phyloP scores from a whole-genome alignment of 2,113 vertebrate genomes.

The Hassar affinis region DNA sequence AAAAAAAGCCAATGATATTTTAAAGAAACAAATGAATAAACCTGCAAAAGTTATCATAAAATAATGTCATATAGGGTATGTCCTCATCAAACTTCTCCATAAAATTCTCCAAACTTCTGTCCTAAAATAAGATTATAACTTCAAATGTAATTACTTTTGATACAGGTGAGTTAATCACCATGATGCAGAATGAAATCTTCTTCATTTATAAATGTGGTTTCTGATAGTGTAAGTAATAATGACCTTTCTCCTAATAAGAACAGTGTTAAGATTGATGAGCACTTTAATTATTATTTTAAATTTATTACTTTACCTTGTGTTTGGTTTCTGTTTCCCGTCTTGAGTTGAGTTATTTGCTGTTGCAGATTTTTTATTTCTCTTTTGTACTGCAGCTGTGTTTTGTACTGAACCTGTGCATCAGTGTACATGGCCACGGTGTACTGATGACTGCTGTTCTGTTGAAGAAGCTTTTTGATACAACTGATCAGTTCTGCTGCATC shows the following conservation, averaged over 20 bases:
- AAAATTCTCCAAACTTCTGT: no score
- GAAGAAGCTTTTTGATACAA: neutral
- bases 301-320: neutral
- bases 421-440: slow-evolving; percentile 4
- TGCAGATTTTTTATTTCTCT: neutral
- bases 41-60: no score
- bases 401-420: neutral
- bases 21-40: neutral
- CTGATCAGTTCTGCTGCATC: neutral
- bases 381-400: neutral
- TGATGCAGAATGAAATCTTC: no score
- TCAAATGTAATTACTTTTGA: neutral
- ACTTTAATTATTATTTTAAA: neutral
- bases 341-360: neutral
- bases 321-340: neutral
- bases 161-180: no score
- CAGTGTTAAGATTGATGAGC: no score
- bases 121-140: neutral
- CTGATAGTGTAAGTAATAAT: neutral
- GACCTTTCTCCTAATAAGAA: no score
- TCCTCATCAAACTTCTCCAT: no score
- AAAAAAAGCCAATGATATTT: no score
- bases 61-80: neutral
- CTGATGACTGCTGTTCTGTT: neutral
- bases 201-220: neutral